Percentiles rank a stretch among this genome's conserved stretches.
phyloP scores from a whole-genome alignment of 2,888 invertebrate genomes.

The Noctua pronuba region DNA sequence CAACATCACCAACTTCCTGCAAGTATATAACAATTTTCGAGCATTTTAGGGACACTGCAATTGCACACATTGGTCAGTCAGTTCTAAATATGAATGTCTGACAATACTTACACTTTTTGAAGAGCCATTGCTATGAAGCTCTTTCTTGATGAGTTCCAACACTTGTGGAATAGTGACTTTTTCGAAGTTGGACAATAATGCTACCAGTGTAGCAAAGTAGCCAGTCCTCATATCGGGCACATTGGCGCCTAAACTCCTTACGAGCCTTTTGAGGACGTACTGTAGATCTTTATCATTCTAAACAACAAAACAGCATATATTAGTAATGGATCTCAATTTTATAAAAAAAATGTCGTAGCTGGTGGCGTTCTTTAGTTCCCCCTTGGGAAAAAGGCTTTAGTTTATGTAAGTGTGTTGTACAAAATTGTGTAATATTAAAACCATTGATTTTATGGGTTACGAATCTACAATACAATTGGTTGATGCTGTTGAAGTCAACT shows the following conservation, averaged over 20 bases:
- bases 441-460: not conserved
- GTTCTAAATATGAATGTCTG: not conserved
- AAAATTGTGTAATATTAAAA: not conserved
- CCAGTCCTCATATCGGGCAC: constrained; percentile 92
- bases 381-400: not conserved
- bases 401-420: not conserved
- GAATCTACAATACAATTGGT: not conserved
- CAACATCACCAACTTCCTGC: constrained; percentile 94
- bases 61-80: not conserved
- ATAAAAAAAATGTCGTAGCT: not conserved
- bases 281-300: constrained; percentile 91
- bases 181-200: constrained; percentile 88
- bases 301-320: constrained; percentile 22
- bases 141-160: constrained; percentile 91
- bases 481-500: not conserved
- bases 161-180: constrained; percentile 88
- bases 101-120: constrained; percentile 92
- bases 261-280: constrained; percentile 92
- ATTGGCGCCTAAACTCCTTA: constrained; percentile 93
- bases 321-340: not conserved
- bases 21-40: constrained; percentile 17
- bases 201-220: constrained; percentile 93
- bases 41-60: not conserved
- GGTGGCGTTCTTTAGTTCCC: not conserved
- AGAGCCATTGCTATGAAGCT: constrained; percentile 91